Base-by-base conservation (phyloP, 1,140 invertebrate species). In the Drosophila ercepeae region DNA sequence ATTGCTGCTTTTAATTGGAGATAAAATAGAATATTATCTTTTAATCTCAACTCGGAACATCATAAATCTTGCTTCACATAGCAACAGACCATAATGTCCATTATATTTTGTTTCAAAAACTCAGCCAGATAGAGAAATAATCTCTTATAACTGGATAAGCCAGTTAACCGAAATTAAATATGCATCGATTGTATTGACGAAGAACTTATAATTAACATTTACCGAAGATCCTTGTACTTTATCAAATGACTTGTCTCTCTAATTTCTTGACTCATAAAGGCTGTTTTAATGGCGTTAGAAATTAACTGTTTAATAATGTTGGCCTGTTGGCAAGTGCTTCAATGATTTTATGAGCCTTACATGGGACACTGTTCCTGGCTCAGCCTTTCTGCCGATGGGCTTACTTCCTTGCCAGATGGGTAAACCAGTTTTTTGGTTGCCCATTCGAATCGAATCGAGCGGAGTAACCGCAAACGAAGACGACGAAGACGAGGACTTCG, bases 351-450 rank as follows among this genome's bases (percentile, higher is more conserved):
- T 42, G 25, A 19, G 6, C 18, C 19, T 18, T 36, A 41, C 16
- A 16, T 41, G 14, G 49, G 27, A 50, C 64, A 73, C 55, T 61
- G 51, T 70, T 65, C 48, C 46, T 67, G 63, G 58, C 58, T 60
- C 27, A 77, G 52, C 48, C 50, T 34, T 41, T 50, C 48, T 67
- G 60, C 34, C 65, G 14, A 41, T 51, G 32, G 50, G 64, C 57
- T 51, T 52, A 74, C 82, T 75, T 88, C 82, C 78, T 75, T 52
- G 63, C 34, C 65, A 83, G 82, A 75, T 81, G 77, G 50, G 59
- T 53, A 81, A 88, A 88, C 82, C 82, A 78, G 82, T 88, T 88
- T 82, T 48, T 14, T 61, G 51, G 60, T 19, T 78, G 74, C 53
- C 69, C 58, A 65, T 65, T 67, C 46, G 60, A 52, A 44, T 34